Percentiles rank a stretch among this genome's conserved stretches.
phyloP scores from a whole-genome alignment of 1,140 invertebrate species.

The Adoxophyes honmai region DNA sequence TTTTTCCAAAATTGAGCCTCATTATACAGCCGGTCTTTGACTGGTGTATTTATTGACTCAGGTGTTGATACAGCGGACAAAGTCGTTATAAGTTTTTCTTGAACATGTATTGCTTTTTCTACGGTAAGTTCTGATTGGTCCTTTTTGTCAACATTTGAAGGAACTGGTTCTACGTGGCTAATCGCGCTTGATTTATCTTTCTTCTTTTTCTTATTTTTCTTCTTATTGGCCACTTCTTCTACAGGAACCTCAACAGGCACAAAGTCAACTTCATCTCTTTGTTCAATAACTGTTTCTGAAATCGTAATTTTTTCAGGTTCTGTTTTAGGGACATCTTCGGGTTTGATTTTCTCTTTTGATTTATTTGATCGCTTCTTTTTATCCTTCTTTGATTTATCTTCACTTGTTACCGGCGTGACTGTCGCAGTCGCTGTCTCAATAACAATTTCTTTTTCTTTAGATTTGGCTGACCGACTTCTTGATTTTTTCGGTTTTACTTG shows the following conservation, averaged over 20 bases:
- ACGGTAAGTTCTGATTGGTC: not conserved
- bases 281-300: constrained; percentile 21
- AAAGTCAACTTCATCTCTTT: constrained; percentile 15
- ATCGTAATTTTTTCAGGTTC: constrained; percentile 17
- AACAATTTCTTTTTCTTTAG: constrained; percentile 52
- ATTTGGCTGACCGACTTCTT: constrained; percentile 47
- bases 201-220: constrained; percentile 61
- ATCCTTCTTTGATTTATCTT: constrained; percentile 51
- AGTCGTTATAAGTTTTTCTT: constrained; percentile 17
- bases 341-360: constrained; percentile 38
- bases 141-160: constrained; percentile 28
- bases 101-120: not conserved
- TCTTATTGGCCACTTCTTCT: constrained; percentile 31
- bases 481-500: constrained; percentile 27
- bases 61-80: constrained; percentile 49
- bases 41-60: constrained; percentile 59
- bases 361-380: constrained; percentile 55
- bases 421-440: constrained; percentile 21
- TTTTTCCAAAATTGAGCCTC: constrained; percentile 69
- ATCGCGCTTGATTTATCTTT: constrained; percentile 45
- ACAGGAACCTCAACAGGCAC: constrained; percentile 19
- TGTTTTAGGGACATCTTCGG: constrained; percentile 21
- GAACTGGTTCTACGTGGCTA: constrained; percentile 23
- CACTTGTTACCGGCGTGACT: constrained; percentile 33
- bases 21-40: constrained; percentile 64